A percentile compares a stretch with the other conserved stretches of the same genome.
phyloP scores from a whole-genome alignment of 1,140 invertebrate species.

The Magallana ariakensis region DNA sequence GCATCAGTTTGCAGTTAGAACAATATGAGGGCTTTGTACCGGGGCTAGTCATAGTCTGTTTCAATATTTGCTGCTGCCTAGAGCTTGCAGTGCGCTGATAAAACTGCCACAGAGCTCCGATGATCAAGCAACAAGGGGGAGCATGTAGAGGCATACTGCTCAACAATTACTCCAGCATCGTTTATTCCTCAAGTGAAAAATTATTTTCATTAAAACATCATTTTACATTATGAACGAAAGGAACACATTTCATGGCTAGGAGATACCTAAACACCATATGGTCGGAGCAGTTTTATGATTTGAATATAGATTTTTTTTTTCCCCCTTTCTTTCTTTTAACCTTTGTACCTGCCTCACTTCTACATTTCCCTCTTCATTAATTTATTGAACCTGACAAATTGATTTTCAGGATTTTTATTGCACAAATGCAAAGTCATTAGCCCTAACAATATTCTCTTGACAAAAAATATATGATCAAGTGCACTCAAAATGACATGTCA shows the following conservation, averaged over 20 bases:
- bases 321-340: no score
- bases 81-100: background rate
- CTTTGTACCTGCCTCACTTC: background rate
- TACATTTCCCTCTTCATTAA: background rate
- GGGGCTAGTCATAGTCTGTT: constrained; percentile 22
- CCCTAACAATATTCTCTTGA: background rate
- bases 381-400: constrained; percentile 15
- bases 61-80: background rate
- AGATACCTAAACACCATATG: constrained; percentile 4
- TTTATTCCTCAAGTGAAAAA: constrained; percentile 32
- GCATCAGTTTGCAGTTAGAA: background rate
- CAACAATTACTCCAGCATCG: constrained; percentile 24
- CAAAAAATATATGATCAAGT: background rate
- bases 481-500: background rate
- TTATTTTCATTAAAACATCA: constrained; percentile 39
- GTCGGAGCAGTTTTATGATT: background rate
- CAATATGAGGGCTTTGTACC: background rate
- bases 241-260: constrained; percentile 24
- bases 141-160: constrained; percentile 21
- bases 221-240: constrained; percentile 18
- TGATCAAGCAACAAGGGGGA: background rate
- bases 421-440: background rate
- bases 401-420: background rate
- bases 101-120: background rate
- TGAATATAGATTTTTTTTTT: background rate